A percentile compares a stretch with the other conserved stretches of the same genome.
These are phyloP conservation scores for Acinonyx jubatus DNA, from an alignment of 2,113 vertebrate genomes.

Conservation along the genomic window DNA sequence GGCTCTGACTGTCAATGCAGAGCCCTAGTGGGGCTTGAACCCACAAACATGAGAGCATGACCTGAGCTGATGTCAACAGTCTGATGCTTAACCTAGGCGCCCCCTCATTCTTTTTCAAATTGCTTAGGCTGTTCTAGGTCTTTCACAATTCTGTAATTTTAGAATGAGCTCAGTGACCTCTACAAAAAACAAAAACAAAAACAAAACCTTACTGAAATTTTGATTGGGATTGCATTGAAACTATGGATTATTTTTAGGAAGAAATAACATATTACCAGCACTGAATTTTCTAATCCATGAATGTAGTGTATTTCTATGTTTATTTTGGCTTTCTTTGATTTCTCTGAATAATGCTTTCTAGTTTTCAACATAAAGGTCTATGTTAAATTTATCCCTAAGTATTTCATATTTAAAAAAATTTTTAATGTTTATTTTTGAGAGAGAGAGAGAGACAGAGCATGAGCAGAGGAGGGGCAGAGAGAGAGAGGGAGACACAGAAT, in stretches of 20 bases:
- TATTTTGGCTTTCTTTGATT: background rate
- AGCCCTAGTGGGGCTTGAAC: no score
- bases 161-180: background rate
- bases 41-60: no score
- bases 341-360: background rate
- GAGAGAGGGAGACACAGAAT: no score
- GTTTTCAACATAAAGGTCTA: background rate
- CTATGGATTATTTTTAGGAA: background rate
- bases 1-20: no score
- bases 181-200: background rate
- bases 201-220: background rate
- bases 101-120: background rate
- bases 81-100: background rate
- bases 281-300: background rate
- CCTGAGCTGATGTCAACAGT: no score
- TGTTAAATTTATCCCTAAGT: background rate
- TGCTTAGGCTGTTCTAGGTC: background rate
- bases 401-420: background rate
- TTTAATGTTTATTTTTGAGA: no score
- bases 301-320: background rate
- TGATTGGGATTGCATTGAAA: background rate
- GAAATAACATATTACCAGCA: background rate
- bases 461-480: no score
- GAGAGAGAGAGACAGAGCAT: no score
- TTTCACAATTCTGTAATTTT: background rate